A percentile compares a stretch with the other conserved stretches of the same genome.
Evolutionary conservation across 2,113 vertebrate genomes (phyloP).

Genomic region (Pelecanus crispus): DNA sequence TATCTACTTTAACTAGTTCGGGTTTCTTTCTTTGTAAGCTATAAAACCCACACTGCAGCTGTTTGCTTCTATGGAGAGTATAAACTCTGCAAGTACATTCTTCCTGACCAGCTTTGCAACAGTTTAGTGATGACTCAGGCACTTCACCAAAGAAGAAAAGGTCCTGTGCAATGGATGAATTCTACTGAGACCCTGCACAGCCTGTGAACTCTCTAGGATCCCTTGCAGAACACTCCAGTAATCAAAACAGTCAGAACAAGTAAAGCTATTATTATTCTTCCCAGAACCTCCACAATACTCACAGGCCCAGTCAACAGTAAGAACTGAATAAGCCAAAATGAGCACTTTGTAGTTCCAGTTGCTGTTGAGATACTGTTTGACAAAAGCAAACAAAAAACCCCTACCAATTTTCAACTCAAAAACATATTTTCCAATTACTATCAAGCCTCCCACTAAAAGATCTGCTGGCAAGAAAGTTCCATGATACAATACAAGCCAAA

Average conservation of each 20-base stretch:
- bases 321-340: not conserved
- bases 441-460: not conserved
- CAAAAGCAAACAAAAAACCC: not conserved
- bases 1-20: not conserved
- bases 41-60: not conserved
- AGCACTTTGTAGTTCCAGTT: not conserved
- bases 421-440: not conserved
- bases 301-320: not conserved
- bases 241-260: not conserved
- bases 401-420: not conserved
- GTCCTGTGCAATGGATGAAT: not conserved
- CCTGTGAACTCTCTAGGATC: not conserved
- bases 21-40: not conserved
- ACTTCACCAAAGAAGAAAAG: not conserved
- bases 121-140: not conserved
- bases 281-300: not conserved
- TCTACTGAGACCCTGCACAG: not conserved
- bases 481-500: not conserved
- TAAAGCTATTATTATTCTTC: not conserved
- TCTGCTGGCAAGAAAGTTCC: not conserved
- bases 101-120: not conserved
- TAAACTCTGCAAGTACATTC: not conserved
- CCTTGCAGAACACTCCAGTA: not conserved
- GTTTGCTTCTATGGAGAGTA: not conserved
- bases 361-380: not conserved